Base-by-base conservation (phyloP, 92 coral and sea anemone genomes). In the Actinernus sp. region DNA sequence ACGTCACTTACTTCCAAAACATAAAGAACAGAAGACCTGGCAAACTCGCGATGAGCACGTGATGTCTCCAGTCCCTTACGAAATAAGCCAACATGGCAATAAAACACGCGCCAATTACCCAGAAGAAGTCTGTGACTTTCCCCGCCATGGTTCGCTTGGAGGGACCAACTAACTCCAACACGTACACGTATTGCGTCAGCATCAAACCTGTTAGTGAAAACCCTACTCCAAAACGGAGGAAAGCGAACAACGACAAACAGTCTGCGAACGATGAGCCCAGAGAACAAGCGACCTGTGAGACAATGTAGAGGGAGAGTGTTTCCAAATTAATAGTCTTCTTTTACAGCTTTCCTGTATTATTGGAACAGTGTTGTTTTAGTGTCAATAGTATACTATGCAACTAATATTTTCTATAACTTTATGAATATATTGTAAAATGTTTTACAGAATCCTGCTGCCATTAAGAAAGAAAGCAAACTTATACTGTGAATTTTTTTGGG, bases 121-220 rank as follows among this genome's bases (percentile, higher is more conserved):
- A 83, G 38, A 78, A 78, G 31, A 83, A 36, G 34, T 69, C 75
- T 30, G 65, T 58, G 14, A 83, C 48, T 58, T 83, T 83, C 21
- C 74, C 89, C 44, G 68, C 59, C 46, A 61, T 28, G n/a, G 89
- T 82, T 3, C 89, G 71, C 49, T 82, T 58, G 55, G 72, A 41
- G 19, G 89, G 89, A 10, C 89, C 89, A 2, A 83, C 67, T 0
- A 83, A 55, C 31, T 83, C 89, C 28, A 83, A 26, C 25, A 44
- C 57, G 31, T 74, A 83, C 26, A 83, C 83, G 33, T 74, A 82
- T 20, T 68, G 78, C 5, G 72, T 76, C 19, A 82, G 49, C 71
- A 83, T 74, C 27, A 83, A 33, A 1, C 83, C 83, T 1, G 66
- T 68, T 9, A 65, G 29, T n/a, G 81, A 66, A 2, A 65, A 79